These are phyloP conservation scores for Laterallus jamaicensis DNA, from an alignment of 2,113 vertebrate genomes.

Conservation along the genomic window DNA sequence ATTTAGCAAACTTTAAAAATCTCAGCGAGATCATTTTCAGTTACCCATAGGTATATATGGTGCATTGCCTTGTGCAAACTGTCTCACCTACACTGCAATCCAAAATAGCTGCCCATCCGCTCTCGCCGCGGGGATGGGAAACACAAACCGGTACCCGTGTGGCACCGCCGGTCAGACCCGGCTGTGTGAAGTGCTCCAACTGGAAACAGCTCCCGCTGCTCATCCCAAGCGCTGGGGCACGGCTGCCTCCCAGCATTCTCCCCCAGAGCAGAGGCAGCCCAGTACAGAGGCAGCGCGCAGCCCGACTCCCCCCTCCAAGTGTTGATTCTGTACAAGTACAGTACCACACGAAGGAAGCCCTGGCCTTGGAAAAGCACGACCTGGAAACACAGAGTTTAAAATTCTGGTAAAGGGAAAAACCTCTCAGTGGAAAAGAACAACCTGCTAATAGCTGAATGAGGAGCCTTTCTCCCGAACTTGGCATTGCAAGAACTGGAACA, in stretches of 20 bases:
- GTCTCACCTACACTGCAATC: not conserved
- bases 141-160: not conserved
- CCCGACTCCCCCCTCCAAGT: not conserved
- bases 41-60: not conserved
- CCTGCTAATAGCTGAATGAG: not conserved
- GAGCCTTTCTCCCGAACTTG: not conserved
- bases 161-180: rapidly evolving
- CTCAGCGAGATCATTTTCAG: not conserved
- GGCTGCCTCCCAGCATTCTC: not conserved
- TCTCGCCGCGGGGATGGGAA: not conserved
- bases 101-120: not conserved
- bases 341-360: not conserved
- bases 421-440: not conserved
- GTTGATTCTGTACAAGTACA: not conserved
- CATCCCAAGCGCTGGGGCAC: not conserved
- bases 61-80: not conserved
- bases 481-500: not conserved
- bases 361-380: not conserved
- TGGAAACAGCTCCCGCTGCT: rapidly evolving
- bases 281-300: not conserved
- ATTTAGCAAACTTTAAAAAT: not conserved
- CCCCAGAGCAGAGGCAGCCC: not conserved
- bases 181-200: not conserved
- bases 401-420: not conserved
- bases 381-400: not conserved